These are phyloP conservation scores for Gadopsis bispinosus DNA, from an alignment of 2,797 vertebrate genomes.

Conservation along the genomic window DNA sequence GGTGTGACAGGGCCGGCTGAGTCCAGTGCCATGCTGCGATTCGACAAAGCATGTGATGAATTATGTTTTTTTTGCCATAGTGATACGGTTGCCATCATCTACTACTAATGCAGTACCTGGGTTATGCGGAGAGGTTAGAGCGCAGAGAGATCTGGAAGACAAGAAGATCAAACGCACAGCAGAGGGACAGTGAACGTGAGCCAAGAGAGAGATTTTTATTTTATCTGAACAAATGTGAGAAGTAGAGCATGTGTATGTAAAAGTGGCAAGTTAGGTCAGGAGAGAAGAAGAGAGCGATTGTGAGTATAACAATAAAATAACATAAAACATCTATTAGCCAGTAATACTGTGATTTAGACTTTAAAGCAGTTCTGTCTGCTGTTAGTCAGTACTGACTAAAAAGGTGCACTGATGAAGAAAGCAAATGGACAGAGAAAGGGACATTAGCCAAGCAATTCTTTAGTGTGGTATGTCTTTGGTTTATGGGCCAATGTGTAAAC, in stretches of 20 bases:
- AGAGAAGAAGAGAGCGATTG: slow-evolving; percentile 8
- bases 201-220: slow-evolving; percentile 18
- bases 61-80: not conserved
- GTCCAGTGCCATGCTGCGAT: slow-evolving; percentile 24
- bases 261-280: not conserved
- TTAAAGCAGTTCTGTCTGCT: not conserved
- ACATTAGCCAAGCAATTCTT: slow-evolving; percentile 12
- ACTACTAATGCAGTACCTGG: slow-evolving; percentile 8
- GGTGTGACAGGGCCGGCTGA: slow-evolving; percentile 3
- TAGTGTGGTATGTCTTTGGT: slow-evolving; percentile 33
- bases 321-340: not conserved
- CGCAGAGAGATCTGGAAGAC: not conserved
- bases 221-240: slow-evolving; percentile 43
- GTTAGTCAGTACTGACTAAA: not conserved
- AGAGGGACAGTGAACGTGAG: not conserved
- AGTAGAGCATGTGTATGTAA: slow-evolving; percentile 25
- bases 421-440: slow-evolving; percentile 7
- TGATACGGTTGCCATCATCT: slow-evolving; percentile 9
- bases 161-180: not conserved
- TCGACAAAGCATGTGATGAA: slow-evolving; percentile 20
- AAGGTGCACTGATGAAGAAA: slow-evolving; percentile 39
- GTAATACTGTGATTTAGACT: slow-evolving; percentile 39
- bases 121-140: not conserved
- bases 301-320: not conserved
- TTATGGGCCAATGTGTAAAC: slow-evolving; percentile 47